phyloP scores from a whole-genome alignment of 2,797 vertebrate species.

The Acomys russatus region DNA sequence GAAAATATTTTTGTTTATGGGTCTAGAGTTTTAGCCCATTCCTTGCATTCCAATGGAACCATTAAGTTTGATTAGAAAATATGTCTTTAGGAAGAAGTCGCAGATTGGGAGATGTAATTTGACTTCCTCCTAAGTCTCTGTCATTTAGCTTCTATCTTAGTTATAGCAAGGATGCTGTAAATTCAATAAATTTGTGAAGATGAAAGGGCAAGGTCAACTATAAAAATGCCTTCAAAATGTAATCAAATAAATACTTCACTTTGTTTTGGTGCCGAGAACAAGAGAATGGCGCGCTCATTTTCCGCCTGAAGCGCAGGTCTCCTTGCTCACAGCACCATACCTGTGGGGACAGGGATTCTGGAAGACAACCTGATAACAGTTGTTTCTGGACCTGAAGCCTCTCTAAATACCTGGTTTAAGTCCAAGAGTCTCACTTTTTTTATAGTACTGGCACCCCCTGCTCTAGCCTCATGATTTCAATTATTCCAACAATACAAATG shows the following conservation, averaged over 20 bases:
- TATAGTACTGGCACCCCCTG: conserved; percentile 19
- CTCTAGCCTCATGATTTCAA: conserved; percentile 61
- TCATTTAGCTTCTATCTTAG: conserved; percentile 39
- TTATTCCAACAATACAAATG: conserved; percentile 70
- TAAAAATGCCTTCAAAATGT: conserved; percentile 54
- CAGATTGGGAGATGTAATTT: neutral
- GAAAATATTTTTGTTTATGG: conserved; percentile 56
- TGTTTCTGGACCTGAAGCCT: conserved; percentile 8
- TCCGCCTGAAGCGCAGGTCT: conserved; percentile 16
- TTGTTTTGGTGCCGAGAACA: conserved; percentile 34
- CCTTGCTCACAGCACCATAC: conserved; percentile 2
- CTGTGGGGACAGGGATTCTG: neutral
- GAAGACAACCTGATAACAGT: conserved; percentile 7
- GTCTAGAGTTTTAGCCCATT: conserved; percentile 65
- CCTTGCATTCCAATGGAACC: conserved; percentile 37
- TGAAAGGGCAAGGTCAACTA: conserved; percentile 48
- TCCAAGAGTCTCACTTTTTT: conserved; percentile 23
- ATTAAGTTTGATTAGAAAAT: conserved; percentile 51
- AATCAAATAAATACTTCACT: conserved; percentile 28
- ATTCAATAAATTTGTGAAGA: conserved; percentile 57
- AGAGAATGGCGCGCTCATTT: conserved; percentile 8
- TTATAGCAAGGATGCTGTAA: conserved; percentile 55
- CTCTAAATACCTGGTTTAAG: conserved; percentile 6
- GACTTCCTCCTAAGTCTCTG: conserved; percentile 42
- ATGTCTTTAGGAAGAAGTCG: conserved; percentile 40